Evolutionary conservation across 2,888 invertebrate genomes (phyloP).

Genomic region (Tipula confusa): DNA sequence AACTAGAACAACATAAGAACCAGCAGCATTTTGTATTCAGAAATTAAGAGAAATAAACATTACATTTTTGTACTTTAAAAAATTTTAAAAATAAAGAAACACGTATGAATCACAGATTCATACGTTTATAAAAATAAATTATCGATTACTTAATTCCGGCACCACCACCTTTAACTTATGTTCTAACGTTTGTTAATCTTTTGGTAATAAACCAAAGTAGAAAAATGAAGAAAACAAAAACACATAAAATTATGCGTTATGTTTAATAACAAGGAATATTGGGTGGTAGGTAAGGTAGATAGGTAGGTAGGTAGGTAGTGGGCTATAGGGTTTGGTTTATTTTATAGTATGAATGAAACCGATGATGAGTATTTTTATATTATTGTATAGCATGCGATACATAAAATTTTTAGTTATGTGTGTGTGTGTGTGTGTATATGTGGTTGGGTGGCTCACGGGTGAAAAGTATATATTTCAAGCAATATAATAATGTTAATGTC

Average conservation of each 20-base stretch:
- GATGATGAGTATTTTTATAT: not conserved
- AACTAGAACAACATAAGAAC: too few species aligned
- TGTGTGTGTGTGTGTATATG: too few species aligned
- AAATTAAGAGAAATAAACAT: too few species aligned
- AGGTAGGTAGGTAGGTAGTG: not conserved
- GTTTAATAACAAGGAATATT: not conserved
- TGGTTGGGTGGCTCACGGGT: not conserved
- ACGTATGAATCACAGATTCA: too few species aligned
- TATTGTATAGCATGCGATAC: conserved; percentile 6
- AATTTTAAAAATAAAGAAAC: too few species aligned
- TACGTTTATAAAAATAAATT: too few species aligned
- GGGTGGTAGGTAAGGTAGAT: not conserved
- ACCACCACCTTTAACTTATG: conserved; percentile 21
- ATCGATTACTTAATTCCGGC: too few species aligned
- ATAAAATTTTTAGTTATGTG: too few species aligned
- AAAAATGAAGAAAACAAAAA: not conserved
- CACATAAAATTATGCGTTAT: conserved; percentile 12
- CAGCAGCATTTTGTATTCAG: too few species aligned
- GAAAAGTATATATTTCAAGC: not conserved
- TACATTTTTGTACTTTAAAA: too few species aligned
- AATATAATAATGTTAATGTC: not conserved
- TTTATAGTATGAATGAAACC: not conserved
- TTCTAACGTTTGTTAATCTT: conserved; percentile 25
- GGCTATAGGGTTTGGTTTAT: not conserved
- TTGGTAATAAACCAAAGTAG: conserved; percentile 15